Evolutionary conservation across 2,113 vertebrate genomes (phyloP).

Genomic region (Setophaga kirtlandii): DNA sequence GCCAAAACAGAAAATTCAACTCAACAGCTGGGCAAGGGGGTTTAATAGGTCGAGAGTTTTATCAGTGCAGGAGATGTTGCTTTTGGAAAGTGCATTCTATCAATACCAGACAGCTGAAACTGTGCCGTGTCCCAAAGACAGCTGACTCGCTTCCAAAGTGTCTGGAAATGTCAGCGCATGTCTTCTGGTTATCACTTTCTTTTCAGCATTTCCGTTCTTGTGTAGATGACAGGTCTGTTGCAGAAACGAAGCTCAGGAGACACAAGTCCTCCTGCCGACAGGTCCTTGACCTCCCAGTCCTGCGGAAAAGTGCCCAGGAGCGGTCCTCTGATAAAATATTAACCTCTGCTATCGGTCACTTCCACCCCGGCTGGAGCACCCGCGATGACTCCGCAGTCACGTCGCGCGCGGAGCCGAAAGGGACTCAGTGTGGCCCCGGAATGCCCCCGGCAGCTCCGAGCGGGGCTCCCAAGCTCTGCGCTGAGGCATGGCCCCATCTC

Average conservation of each 20-base stretch:
- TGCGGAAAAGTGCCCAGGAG: not conserved
- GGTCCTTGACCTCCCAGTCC: not conserved
- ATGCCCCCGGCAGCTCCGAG: not conserved
- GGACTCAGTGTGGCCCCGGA: accelerated
- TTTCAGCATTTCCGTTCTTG: not conserved
- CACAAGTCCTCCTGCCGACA: not conserved
- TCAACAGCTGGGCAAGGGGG: not conserved
- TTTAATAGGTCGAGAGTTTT: slow-evolving; percentile 11
- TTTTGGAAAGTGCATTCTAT: slow-evolving; percentile 19
- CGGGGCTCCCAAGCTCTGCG: not conserved
- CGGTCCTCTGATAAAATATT: not conserved
- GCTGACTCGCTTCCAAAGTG: slow-evolving; percentile 31
- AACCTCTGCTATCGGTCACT: accelerated
- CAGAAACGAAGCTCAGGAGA: not conserved
- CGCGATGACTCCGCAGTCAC: not conserved
- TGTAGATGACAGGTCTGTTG: not conserved
- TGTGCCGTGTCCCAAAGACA: not conserved
- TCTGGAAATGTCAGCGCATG: not conserved
- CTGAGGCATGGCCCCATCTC: no score
- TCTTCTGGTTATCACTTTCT: not conserved
- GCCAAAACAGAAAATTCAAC: not conserved
- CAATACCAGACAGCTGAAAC: slow-evolving; percentile 19
- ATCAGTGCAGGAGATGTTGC: not conserved
- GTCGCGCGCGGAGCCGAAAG: accelerated
- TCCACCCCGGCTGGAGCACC: not conserved